Percentiles rank a stretch among this genome's conserved stretches.
Evolutionary conservation across 2,113 vertebrate species (phyloP).

Genomic region (Odontophorus gujanensis): DNA sequence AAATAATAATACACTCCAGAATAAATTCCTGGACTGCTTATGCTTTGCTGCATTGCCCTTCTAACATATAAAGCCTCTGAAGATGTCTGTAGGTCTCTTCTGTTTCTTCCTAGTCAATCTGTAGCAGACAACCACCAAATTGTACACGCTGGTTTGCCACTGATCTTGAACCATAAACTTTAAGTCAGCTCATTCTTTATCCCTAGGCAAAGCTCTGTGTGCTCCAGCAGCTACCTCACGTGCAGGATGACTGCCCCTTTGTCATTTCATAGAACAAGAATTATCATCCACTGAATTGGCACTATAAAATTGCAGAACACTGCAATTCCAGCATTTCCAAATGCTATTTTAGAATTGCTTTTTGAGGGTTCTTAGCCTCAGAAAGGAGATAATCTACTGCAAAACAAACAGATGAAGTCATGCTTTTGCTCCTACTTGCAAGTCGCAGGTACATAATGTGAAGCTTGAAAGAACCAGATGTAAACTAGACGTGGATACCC

Average conservation of each 20-base stretch:
- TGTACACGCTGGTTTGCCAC: neutral
- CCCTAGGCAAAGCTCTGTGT: neutral
- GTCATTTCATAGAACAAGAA: neutral
- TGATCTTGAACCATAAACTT: neutral
- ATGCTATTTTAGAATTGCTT: rapidly evolving
- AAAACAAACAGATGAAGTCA: rapidly evolving
- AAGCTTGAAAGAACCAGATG: neutral
- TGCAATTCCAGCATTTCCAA: neutral
- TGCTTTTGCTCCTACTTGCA: neutral
- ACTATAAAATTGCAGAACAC: neutral
- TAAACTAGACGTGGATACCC: neutral
- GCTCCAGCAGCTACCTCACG: neutral
- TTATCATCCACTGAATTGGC: neutral
- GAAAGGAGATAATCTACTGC: neutral
- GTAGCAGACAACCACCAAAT: neutral
- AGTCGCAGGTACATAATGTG: neutral
- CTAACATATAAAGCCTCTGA: neutral
- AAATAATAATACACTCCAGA: neutral
- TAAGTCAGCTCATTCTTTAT: neutral
- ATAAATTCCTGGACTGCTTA: neutral
- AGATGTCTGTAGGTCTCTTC: neutral
- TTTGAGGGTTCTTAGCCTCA: neutral
- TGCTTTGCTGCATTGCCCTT: neutral
- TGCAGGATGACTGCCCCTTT: neutral
- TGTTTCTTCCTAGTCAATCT: neutral